Evolutionary conservation across 2,888 invertebrate species (phyloP), one percentile per base, ranked within the genome.

Genomic region (Eulithis prunata): DNA sequence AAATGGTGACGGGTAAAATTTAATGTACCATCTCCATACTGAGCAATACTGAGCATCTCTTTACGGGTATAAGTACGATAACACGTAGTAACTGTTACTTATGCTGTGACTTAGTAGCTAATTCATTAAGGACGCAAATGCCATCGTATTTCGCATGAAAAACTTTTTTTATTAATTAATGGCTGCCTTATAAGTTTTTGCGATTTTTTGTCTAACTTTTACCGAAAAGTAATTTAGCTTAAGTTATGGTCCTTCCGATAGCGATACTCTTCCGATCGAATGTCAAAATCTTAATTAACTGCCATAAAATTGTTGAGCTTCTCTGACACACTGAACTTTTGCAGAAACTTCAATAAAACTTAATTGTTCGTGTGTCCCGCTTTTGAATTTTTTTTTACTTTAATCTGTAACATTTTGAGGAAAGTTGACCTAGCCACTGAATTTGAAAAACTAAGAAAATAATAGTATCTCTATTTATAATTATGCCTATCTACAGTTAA

Each of bases 1-100:
- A 88, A 79, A 90, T 80, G 87, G 85, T 75, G 78, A 75, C 74
- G 71, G 70, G 80, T 74, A 85, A 88, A 41, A 89, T 87, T 89
- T 89, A 89, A 81, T 75, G 77, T 70, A 71, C 74, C 78, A 80
- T 79, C 68, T 70, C 56, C 65, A 66, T 70, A 65, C 70, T 53
- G 11, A 46, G 21, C 21, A 21, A 21, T 21, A 21, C 21, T 21
- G 21, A 41, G 57, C 62, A 72, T 70, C 75, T 72, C 66, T 75
- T 77, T 74, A 78, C 70, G 73, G 78, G 66, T 75, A 75, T 72
- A 76, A 71, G 66, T 55, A 57, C 62, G 45, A 62, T 14, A 49
- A 7, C 11, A 5, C 11, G 3, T 59, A 59, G 8, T 56, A 56
- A 62, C 59, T 59, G 12, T 51, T 43, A 43, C 7, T n/a, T n/a